phyloP scores from a whole-genome alignment of 2,888 invertebrate genomes.

The Steinernema hermaphroditum region DNA sequence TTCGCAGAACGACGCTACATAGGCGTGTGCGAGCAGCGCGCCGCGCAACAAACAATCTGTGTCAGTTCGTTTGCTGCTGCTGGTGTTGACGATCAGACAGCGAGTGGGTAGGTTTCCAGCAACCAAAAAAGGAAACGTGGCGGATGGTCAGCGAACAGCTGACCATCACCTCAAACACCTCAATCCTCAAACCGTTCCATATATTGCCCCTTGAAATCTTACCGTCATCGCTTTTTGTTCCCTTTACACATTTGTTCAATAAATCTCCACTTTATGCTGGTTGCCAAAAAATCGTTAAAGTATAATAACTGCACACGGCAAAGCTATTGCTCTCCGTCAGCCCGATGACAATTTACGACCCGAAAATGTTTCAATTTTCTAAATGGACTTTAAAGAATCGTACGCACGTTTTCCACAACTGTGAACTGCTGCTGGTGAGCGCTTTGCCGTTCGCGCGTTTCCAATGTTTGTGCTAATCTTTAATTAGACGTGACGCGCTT shows the following conservation, averaged over 20 bases:
- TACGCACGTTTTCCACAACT: not conserved
- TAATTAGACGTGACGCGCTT: slow-evolving; percentile 4
- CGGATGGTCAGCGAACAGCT: slow-evolving; percentile 24
- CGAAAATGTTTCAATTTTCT: slow-evolving; percentile 29
- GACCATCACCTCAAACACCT: not conserved
- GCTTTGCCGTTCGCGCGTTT: not conserved
- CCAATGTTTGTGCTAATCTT: slow-evolving; percentile 2
- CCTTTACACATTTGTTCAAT: not conserved
- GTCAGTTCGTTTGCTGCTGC: slow-evolving; percentile 26
- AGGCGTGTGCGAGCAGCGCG: not conserved
- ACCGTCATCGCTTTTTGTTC: no score
- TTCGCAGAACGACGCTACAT: not conserved
- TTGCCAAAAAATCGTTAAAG: not conserved
- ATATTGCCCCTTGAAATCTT: no score
- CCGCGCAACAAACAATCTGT: slow-evolving; percentile 26
- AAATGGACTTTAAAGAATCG: slow-evolving; percentile 24
- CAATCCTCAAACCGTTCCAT: no score
- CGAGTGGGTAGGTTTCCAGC: not conserved
- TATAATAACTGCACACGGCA: slow-evolving; percentile 12
- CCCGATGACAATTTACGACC: slow-evolving; percentile 12
- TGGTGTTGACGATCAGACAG: slow-evolving; percentile 8
- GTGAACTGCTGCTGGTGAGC: no score
- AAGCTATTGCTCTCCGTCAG: not conserved
- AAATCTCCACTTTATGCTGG: slow-evolving; percentile 7
- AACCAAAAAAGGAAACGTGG: not conserved